Conservation (phyloP, 1,140 invertebrate genomes). For the Drosophila ananassae region DNA sequence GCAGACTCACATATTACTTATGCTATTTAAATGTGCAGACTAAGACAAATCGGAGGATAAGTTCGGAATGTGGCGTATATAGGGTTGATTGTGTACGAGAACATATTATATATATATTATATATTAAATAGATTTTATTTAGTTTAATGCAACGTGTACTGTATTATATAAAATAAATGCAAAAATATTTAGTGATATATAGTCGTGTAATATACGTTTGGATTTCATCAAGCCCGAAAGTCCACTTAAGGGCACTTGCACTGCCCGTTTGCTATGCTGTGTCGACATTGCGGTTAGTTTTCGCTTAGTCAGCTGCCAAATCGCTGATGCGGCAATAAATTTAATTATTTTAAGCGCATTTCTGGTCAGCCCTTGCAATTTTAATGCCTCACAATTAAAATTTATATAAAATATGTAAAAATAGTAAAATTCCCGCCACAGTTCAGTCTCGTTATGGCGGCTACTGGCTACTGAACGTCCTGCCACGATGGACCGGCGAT, state of each 20-base stretch:
- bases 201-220: slow-evolving; percentile 1
- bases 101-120: slow-evolving; percentile 69
- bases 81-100: slow-evolving; percentile 61
- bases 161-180: slow-evolving; percentile 82
- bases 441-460: slow-evolving; percentile 3
- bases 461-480: slow-evolving; percentile 9
- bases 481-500: slow-evolving; percentile 25
- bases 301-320: slow-evolving; percentile 47
- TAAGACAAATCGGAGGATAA: slow-evolving; percentile 48
- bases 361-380: slow-evolving; percentile 31
- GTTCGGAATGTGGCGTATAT: slow-evolving; percentile 48
- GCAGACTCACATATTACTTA: slow-evolving; percentile 46
- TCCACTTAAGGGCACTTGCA: neutral
- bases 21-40: slow-evolving; percentile 39
- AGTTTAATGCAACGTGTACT: slow-evolving; percentile 80
- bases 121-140: slow-evolving; percentile 76
- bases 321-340: slow-evolving; percentile 45
- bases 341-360: slow-evolving; percentile 46
- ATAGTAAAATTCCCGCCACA: slow-evolving; percentile 16
- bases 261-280: neutral
- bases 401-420: slow-evolving; percentile 46
- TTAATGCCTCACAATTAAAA: slow-evolving; percentile 50
- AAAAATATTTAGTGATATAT: slow-evolving; percentile 78
- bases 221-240: slow-evolving; percentile 4
- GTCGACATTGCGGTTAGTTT: slow-evolving; percentile 36